These are phyloP conservation scores for Sebastes hopkinsi DNA, from an alignment of 2,797 vertebrate species.

Conservation along the genomic window DNA sequence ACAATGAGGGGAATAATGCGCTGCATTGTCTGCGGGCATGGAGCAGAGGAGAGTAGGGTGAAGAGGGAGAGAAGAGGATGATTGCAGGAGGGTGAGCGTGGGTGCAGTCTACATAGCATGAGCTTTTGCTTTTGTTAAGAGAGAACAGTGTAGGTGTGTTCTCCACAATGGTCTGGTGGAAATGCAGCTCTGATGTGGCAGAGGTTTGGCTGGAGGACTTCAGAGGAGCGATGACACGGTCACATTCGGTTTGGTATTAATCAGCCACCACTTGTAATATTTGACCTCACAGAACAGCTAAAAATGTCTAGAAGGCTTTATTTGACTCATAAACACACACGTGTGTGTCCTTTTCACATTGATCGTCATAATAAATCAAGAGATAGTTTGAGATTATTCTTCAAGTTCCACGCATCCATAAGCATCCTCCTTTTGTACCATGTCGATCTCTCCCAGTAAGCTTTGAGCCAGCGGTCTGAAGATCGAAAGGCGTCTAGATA, in stretches of 20 bases:
- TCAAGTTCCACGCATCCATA: neutral
- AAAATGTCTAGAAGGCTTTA: neutral
- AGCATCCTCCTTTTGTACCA: neutral
- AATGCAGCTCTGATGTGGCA: neutral
- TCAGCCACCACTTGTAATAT: neutral
- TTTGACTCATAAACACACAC: neutral
- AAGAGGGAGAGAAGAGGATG: constrained; percentile 39
- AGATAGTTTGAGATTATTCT: neutral
- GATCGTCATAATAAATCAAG: neutral
- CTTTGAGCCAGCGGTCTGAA: neutral
- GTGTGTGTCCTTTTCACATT: neutral
- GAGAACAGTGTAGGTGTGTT: constrained; percentile 31
- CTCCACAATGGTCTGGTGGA: constrained; percentile 12
- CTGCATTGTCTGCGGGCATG: constrained; percentile 6
- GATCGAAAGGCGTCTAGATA: neutral
- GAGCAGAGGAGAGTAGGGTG: constrained; percentile 14
- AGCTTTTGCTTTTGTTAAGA: constrained; percentile 21
- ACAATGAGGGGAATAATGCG: constrained; percentile 28
- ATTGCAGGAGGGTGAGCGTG: constrained; percentile 28
- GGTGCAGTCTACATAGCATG: constrained; percentile 27
- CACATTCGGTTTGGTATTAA: neutral
- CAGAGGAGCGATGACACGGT: neutral
- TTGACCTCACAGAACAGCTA: neutral
- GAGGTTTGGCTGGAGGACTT: neutral
- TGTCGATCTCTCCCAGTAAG: neutral